phyloP scores from a whole-genome alignment of 2,888 invertebrate species.

The Calameuta idolon region DNA sequence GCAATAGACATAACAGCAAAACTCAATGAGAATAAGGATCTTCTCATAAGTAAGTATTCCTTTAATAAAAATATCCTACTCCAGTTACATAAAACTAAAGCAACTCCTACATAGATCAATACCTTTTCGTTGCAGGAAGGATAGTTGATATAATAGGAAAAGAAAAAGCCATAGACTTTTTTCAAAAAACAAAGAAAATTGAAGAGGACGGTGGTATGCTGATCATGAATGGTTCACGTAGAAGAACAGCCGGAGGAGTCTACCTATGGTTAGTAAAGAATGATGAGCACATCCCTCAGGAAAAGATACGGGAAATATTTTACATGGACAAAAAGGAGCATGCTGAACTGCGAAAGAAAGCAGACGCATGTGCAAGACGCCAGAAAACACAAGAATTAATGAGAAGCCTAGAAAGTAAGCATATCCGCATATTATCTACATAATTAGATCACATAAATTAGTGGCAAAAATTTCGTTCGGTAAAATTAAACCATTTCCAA shows the following conservation, averaged over 20 bases:
- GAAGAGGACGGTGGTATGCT: constrained; percentile 90
- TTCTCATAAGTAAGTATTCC: constrained; percentile 75
- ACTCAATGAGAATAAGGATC: constrained; percentile 79
- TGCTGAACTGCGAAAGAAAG: constrained; percentile 70
- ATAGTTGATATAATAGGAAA: constrained; percentile 80
- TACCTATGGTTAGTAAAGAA: constrained; percentile 85
- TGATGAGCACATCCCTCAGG: constrained; percentile 75
- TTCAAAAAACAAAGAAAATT: constrained; percentile 83
- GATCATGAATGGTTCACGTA: constrained; percentile 82
- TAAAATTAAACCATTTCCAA: not conserved
- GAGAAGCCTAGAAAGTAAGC: constrained; percentile 59
- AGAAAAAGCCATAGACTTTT: constrained; percentile 79
- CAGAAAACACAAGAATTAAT: constrained; percentile 77
- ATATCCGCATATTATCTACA: not conserved
- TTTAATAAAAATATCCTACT: not conserved
- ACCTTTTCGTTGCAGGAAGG: constrained; percentile 70
- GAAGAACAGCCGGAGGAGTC: constrained; percentile 89
- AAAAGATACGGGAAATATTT: constrained; percentile 78
- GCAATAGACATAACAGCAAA: constrained; percentile 81
- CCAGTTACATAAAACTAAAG: not conserved
- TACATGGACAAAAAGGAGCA: constrained; percentile 73
- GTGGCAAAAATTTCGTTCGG: constrained; percentile 1
- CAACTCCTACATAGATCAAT: not conserved
- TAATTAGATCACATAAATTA: constrained; percentile 1
- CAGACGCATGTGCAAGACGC: constrained; percentile 70